Percentiles rank a stretch among this genome's conserved stretches.
These are phyloP conservation scores for Ctenochaetus hawaiiensis DNA, from an alignment of 2,797 vertebrate species.

Conservation along the genomic window DNA sequence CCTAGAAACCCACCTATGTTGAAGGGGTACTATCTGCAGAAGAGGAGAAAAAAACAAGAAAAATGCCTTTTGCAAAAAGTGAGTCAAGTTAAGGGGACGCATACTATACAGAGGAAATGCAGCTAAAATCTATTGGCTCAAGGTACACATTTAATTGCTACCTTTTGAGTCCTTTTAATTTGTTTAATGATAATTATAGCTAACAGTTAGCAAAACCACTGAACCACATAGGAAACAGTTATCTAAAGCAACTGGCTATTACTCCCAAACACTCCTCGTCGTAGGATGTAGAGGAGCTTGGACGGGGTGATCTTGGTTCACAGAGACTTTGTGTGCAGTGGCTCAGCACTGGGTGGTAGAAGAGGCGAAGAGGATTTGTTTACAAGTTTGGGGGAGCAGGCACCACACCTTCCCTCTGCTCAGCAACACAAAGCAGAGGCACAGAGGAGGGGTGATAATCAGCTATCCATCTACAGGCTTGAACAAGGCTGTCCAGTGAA, in stretches of 20 bases:
- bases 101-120: too few species aligned
- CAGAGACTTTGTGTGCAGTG: constrained; percentile 27
- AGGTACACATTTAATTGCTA: not conserved
- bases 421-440: constrained; percentile 48
- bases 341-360: constrained; percentile 42
- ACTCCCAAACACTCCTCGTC: not conserved
- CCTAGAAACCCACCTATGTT: too few species aligned
- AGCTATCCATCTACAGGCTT: constrained; percentile 9
- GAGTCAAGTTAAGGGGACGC: too few species aligned
- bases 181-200: not conserved
- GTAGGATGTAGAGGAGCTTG: not conserved
- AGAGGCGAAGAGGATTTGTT: constrained; percentile 63
- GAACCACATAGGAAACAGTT: not conserved
- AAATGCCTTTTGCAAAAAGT: too few species aligned
- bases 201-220: not conserved
- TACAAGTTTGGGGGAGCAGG: constrained; percentile 69
- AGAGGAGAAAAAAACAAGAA: too few species aligned
- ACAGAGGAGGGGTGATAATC: constrained; percentile 35
- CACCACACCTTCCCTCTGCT: constrained; percentile 67
- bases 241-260: not conserved
- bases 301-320: constrained; percentile 16
- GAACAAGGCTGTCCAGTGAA: constrained; percentile 35
- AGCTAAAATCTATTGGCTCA: not conserved
- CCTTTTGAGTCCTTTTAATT: not conserved
- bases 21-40: too few species aligned